These are phyloP conservation scores for Pygoscelis adeliae DNA, from an alignment of 2,113 vertebrate species.

Conservation along the genomic window DNA sequence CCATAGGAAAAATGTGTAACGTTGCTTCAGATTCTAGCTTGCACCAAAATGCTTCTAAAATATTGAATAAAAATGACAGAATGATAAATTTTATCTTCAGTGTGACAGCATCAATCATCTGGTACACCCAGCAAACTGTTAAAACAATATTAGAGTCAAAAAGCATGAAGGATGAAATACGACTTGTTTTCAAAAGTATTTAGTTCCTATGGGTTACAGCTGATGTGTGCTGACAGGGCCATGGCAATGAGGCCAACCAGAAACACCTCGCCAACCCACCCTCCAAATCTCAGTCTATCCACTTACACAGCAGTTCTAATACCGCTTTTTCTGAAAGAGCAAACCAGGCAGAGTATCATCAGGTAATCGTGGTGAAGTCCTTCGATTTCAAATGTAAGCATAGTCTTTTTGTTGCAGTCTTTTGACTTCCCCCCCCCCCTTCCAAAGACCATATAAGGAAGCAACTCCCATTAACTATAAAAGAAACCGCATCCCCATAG, in stretches of 20 bases:
- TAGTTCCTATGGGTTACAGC: neutral
- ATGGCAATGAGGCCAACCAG: neutral
- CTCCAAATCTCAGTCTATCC: neutral
- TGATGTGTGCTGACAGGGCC: neutral
- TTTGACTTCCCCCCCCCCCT: neutral
- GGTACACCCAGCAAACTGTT: neutral
- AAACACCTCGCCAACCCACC: neutral
- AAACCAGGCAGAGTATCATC: neutral
- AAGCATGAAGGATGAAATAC: neutral
- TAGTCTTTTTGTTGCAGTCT: neutral
- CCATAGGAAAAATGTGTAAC: neutral
- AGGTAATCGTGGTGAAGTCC: neutral
- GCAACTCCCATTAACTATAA: neutral
- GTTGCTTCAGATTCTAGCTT: neutral
- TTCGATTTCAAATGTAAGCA: neutral
- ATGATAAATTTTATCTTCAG: neutral
- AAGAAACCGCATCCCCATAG: neutral
- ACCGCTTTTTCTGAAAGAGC: neutral
- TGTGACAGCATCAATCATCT: conserved; percentile 32
- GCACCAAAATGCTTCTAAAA: neutral
- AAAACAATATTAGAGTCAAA: neutral
- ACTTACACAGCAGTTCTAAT: neutral
- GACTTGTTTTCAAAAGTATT: conserved; percentile 2
- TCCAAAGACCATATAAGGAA: neutral
- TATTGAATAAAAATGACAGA: conserved; percentile 11